A percentile compares a stretch with the other conserved stretches of the same genome.
Evolutionary conservation across 2,888 invertebrate species (phyloP).

Genomic region (Cephalotes varians): DNA sequence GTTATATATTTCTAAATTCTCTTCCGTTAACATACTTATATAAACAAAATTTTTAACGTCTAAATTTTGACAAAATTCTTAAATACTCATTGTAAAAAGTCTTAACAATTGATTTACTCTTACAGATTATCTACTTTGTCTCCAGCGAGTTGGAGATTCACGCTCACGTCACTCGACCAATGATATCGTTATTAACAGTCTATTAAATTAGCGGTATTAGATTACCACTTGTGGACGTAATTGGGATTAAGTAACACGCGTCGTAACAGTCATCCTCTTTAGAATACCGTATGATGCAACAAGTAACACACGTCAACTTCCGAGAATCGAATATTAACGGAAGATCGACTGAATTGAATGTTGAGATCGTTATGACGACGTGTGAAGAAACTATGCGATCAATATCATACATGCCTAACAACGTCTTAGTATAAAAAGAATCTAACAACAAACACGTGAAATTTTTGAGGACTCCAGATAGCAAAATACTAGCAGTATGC

Average conservation of each 20-base stretch:
- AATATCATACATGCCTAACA: background rate
- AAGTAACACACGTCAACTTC: background rate
- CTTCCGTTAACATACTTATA: background rate
- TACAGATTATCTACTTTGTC: background rate
- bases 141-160: background rate
- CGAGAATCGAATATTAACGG: background rate
- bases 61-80: constrained; percentile 9
- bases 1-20: background rate
- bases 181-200: constrained; percentile 28
- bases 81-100: constrained; percentile 15
- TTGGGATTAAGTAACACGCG: constrained; percentile 38
- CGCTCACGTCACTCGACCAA: background rate
- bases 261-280: constrained; percentile 29
- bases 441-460: constrained; percentile 3
- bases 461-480: too few relatives aligned
- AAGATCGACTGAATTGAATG: background rate
- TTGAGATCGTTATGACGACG: constrained; percentile 3
- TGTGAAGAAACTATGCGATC: background rate
- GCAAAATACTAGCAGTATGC: too few relatives aligned
- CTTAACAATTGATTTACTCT: constrained; percentile 12
- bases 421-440: background rate
- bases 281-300: background rate
- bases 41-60: background rate
- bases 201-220: constrained; percentile 26
- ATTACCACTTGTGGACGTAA: constrained; percentile 1